phyloP scores from a whole-genome alignment of 2,113 vertebrate species.

The Antechinus flavipes region DNA sequence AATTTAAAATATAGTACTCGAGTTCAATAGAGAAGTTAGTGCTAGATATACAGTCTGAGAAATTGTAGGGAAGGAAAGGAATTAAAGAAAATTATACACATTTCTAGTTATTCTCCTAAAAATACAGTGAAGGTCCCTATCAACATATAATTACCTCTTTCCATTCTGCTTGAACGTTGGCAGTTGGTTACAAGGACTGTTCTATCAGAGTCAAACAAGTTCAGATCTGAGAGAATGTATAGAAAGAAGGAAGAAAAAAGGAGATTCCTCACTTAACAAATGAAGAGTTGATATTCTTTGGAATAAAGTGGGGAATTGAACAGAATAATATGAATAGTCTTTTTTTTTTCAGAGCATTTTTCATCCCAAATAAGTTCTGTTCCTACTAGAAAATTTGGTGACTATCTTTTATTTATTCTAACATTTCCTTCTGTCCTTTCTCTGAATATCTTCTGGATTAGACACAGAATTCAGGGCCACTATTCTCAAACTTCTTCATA shows the following conservation, averaged over 20 bases:
- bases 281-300: slow-evolving; percentile 23
- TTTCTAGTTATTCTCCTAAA: neutral
- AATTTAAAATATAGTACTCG: neutral
- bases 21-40: too few relatives aligned
- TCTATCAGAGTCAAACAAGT: slow-evolving; percentile 51
- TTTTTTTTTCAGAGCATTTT: slow-evolving; percentile 25
- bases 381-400: neutral
- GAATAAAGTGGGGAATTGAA: neutral
- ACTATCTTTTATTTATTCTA: neutral
- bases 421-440: neutral
- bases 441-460: neutral
- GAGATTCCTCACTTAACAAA: slow-evolving; percentile 4
- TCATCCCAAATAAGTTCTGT: neutral
- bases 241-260: neutral
- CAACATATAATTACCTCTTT: neutral
- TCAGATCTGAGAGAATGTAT: neutral
- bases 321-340: neutral
- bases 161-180: neutral
- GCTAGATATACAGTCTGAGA: neutral
- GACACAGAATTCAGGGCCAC: neutral
- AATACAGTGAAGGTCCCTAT: neutral
- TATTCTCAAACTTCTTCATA: neutral
- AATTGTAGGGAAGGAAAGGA: neutral
- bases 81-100: neutral
- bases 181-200: slow-evolving; percentile 38